Evolutionary conservation across 2,113 vertebrate species (phyloP), one percentile per base, ranked within the genome.

Genomic region (Uria aalge): DNA sequence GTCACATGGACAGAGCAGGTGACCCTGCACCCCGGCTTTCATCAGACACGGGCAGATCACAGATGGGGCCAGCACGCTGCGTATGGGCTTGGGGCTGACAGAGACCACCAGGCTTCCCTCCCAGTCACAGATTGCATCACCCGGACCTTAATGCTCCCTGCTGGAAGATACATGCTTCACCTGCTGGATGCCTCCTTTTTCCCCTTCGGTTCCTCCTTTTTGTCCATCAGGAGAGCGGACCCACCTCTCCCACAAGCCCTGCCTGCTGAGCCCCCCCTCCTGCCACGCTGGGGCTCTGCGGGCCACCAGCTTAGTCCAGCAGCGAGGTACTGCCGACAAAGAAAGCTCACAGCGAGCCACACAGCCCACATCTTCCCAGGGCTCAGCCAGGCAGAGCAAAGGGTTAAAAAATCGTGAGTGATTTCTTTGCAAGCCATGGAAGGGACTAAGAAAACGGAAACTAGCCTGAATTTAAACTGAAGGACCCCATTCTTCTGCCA

Each of bases 401-500:
- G 92, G 87, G 97, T 95, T 97, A 96, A 97, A 92, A 85, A 48
- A 52, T 26, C 0, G 3, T 21, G 26, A 82, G 38, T 48, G 74
- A 38, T 90, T 93, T 93, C 82, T 89, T 48, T 79, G 8, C 3
- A 6, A 96, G 91, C 66, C 74, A 5, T 9, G n/a, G 81, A 82
- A 83, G 67, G 74, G 86, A 82, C 74, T 69, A 79, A 88, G 77
- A 90, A 95, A 96, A 77, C 67, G 87, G 95, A 97, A 97, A 91
- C 87, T 20, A 75, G 94, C 32, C 90, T 93, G 94, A 94, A 97
- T 96, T 94, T 95, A 91, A 95, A 94, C 92, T 95, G 97, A 96
- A 97, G 93, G 91, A 91, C 74, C 60, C 88, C 89, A 92, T 97
- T 97, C 95, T 97, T 84, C 78, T 20, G 77, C 91, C 96, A 88